A percentile compares a stretch with the other conserved stretches of the same genome.
These are phyloP conservation scores for Bufo bufo DNA, from an alignment of 2,113 vertebrate species.

Conservation along the genomic window DNA sequence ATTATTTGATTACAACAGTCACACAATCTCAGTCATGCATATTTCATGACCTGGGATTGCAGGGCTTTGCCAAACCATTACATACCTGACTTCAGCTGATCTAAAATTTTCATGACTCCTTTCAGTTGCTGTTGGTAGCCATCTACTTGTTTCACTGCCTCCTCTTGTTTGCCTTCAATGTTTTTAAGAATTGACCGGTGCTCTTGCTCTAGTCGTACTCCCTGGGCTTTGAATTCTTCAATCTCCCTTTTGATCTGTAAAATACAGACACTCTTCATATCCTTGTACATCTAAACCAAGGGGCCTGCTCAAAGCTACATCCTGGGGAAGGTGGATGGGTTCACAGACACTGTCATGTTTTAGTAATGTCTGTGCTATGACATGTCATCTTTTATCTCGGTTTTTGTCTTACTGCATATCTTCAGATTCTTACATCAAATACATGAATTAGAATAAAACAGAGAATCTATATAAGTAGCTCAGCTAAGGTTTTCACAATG, in stretches of 20 bases:
- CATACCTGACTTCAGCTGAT: slow-evolving; percentile 72
- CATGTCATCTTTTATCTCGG: neutral
- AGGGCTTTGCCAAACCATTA: neutral
- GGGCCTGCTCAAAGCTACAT: neutral
- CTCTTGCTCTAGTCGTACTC: slow-evolving; percentile 63
- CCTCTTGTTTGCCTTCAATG: slow-evolving; percentile 62
- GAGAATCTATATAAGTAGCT: neutral
- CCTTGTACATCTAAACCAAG: neutral
- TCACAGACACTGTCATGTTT: neutral
- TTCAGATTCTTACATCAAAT: slow-evolving; percentile 5
- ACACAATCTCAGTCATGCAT: neutral
- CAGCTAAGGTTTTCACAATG: neutral
- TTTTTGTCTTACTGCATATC: neutral
- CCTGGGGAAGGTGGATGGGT: neutral
- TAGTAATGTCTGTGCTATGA: slow-evolving; percentile 1
- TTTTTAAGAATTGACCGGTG: slow-evolving; percentile 61
- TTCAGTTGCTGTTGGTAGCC: slow-evolving; percentile 63
- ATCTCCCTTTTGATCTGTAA: slow-evolving; percentile 72
- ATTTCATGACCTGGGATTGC: neutral
- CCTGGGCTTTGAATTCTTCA: slow-evolving; percentile 63
- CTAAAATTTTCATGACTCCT: slow-evolving; percentile 67
- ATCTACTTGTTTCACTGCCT: slow-evolving; percentile 62
- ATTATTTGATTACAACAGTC: neutral
- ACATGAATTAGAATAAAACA: neutral
- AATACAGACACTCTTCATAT: slow-evolving; percentile 15